Base-by-base conservation (phyloP, 2,113 vertebrate genomes). In the Lagopus muta region DNA sequence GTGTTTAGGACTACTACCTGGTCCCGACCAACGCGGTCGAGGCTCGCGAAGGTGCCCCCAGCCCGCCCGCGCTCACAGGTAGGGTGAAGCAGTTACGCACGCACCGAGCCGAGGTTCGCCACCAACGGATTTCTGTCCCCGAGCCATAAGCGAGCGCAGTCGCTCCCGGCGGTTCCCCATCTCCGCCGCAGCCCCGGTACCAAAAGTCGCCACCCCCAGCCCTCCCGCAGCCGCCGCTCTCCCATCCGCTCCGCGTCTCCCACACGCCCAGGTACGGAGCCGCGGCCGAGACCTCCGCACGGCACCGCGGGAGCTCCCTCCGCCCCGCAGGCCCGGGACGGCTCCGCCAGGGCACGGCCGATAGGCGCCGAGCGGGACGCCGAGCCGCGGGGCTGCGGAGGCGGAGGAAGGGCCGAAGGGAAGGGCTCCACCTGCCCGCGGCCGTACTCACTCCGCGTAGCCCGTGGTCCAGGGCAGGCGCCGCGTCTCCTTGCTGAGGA, bases 391-490 rank as follows among this genome's bases (percentile, higher is more conserved):
- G 28, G 52, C 52, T 6, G 52, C 28, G 54, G 54, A 36, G n/a
- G 22, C n/a, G 58, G 58, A 22, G 20, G 57, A 60, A 60, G 57
- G 20, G 57, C n/a, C n/a, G 57, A 34, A 36, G 34, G 34, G 57
- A n/a, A 60, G 32, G 57, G 25, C 80, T 60, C 65, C 83, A 91
- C 73, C 94, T 70, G 93, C 84, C 43, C 58, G 64, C 69, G 50
- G 71, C 93, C 28, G 62, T 94, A 99, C 99, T 99, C 97, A 99
- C 99, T 99, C 99, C 69, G 99, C 99, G 94, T 99, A 99, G 85
- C 99, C 99, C 38, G 99, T 98, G 96, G 98, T 97, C 99, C 99
- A 99, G 57, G 99, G 99, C 97, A 99, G 97, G 93, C 98, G 95
- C 92, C 97, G 96, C 67, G 97, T 98, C 97, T 99, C 99, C 97